Evolutionary conservation across 2,113 vertebrate species (phyloP), one percentile per base, ranked within the genome.

Genomic region (Nothocercus nigrocapillus): DNA sequence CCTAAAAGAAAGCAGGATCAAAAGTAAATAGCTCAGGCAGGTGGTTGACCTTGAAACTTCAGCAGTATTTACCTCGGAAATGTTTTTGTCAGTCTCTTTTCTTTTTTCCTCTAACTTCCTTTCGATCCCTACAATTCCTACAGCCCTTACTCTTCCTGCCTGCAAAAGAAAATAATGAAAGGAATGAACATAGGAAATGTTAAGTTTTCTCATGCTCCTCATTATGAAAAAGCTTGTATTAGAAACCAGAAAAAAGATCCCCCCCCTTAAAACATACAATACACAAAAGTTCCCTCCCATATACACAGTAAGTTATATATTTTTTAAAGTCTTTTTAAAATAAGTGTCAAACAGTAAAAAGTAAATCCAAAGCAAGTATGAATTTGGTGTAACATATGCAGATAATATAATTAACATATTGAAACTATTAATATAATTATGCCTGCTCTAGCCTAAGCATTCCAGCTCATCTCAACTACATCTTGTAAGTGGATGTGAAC

Each of bases 61-160:
- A 85, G 30, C 82, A 88, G 66, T 61, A 86, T 90, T 97, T 98
- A 99, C 99, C 98, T 99, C 99, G 28, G 99, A 99, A 98, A 99
- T 99, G 96, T 99, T 99, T 98, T 99, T 99, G 98, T 99, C 99
- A 1, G 98, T 99, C 97, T 99, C 99, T 98, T 99, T 99, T 97
- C 99, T 99, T 97, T 98, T 99, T 98, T 99, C 99, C 96, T 99
- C 99, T 76, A 99, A 97, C 95, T 99, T 99, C 97, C 99, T 98
- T 97, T 99, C 99, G 27, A 99, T 99, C 67, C 99, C 99, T 85
- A 99, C 99, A 97, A 99, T 99, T 93, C 99, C 99, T 86, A 99
- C 99, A 30, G 99, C 99, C 28, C 98, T 98, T 89, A 98, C 98
- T 98, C 98, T 99, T 99, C 99, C 99, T 98, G 98, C 88, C 99